Base-by-base conservation (phyloP, 2,113 vertebrate species). In the Pimephales promelas region DNA sequence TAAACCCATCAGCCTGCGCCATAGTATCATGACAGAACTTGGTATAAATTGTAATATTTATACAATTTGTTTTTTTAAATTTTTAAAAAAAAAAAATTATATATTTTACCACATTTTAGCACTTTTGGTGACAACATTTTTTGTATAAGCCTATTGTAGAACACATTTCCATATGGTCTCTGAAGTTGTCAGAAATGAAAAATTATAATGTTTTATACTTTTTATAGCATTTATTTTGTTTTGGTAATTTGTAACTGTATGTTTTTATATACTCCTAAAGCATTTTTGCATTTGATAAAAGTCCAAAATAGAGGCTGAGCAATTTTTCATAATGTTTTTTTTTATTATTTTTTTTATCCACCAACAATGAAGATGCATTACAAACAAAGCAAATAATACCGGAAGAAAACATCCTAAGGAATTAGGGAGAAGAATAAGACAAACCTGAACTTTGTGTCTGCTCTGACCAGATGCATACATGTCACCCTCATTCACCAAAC, bases 401-500 rank as follows among this genome's bases (percentile, higher is more conserved):
- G 28, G 59, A 28, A 62, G 40, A 40, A 40, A 40, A 34, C 24
- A 28, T 75, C 24, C 20, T 52, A 34, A 2, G 72, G 26, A 31
- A 74, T 28, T 74, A 54, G 24, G 14, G 26, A 75, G 49, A 34
- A 26, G 24, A 77, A 59, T 77, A 31, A 36, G 74, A 59, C 20
- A 2, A n/a, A 36, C 16, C 54, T 10, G 52, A 56, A 56, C 52
- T n/a, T 28, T 36, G 26, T 54, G 45, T 77, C 49, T 59, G 31
- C 74, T 59, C 18, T 11, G 22, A 68, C 24, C 20, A 1, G 34
- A 68, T 18, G 4, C 10, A 68, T 68, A 68, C 24, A 47, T 45
- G 54, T 13, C 75, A 78, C 34, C 56, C 40, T 79, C 40, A 22
- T 79, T 64, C 59, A 79, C 14, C 74, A 40, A 71, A 71, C 70